Evolutionary conservation across 2,113 vertebrate species (phyloP), one percentile per base, ranked within the genome.

Genomic region (Tragulus kanchil): DNA sequence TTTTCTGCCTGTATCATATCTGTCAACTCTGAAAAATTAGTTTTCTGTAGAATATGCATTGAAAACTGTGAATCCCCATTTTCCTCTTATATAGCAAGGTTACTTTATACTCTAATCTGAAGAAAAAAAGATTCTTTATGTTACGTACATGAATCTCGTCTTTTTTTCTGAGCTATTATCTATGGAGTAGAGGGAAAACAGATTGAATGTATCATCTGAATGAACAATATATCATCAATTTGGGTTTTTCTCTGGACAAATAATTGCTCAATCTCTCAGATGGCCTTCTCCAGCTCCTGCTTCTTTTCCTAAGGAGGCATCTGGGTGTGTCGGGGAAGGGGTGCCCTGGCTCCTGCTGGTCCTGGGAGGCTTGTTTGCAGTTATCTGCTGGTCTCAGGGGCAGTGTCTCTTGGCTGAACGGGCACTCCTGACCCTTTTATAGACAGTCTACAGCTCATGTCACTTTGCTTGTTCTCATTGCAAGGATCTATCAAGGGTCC

Each of bases 21-120:
- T 96, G 61, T 71, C 36, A 79, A 89, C 83, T 75, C 54, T 69
- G 45, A 92, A 48, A 26, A 69, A 78, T 88, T 88, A 88, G 28
- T 96, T 2, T 83, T 61, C 77, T 84, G 21, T 77, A 83, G 67
- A 36, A 84, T 42, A 83, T 67, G 23, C 17, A 84, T 77, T 89
- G 45, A 48, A 23, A 89, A 79, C 78, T 71, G 28, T 61, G 78
- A 84, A 92, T 88, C 28, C 12, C 15, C n/a, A 65, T 79, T 83
- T 93, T 86, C 8, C n/a, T 48, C 3, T 15, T 90, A 19, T 82
- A 23, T 21, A 83, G 45, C 42, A 75, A 45, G 28, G 21, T 82
- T 86, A 16, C n/a, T 45, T 79, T 90, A 54, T 15, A 85, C 3
- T 78, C 1, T 84, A 58, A 83, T 9, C 11, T 75, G 42, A 65